Evolutionary conservation across 1,140 invertebrate genomes (phyloP).

Genomic region (Limonius californicus): DNA sequence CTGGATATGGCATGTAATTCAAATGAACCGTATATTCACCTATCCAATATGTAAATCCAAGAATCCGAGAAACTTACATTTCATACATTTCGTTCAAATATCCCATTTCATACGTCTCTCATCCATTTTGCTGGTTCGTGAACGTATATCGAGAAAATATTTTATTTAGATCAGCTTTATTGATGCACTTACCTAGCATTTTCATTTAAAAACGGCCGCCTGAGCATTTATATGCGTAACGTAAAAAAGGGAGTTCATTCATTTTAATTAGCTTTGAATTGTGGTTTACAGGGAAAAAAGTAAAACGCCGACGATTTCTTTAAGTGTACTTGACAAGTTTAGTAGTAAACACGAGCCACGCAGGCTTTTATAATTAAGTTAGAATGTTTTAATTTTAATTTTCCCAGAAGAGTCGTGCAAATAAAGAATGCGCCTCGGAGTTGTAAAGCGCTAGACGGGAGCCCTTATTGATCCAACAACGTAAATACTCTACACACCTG

Average conservation of each 20-base stretch:
- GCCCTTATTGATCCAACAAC: slow-evolving; percentile 5
- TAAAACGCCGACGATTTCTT: background rate
- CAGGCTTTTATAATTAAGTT: slow-evolving; percentile 12
- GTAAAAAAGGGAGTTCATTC: background rate
- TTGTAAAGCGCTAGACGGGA: slow-evolving; percentile 1
- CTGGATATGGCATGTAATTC: slow-evolving; percentile 3
- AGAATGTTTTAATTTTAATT: slow-evolving; percentile 15
- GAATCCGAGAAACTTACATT: slow-evolving; percentile 6
- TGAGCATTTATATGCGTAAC: too few relatives aligned
- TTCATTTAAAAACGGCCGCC: too few relatives aligned
- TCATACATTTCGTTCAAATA: slow-evolving; percentile 11
- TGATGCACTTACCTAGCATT: background rate
- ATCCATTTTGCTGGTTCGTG: background rate
- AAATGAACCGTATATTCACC: slow-evolving; percentile 12
- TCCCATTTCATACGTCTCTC: slow-evolving; percentile 2
- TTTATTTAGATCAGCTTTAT: slow-evolving; percentile 5
- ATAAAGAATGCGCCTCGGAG: slow-evolving; percentile 8
- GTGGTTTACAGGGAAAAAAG: background rate
- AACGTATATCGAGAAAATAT: background rate
- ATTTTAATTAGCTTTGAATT: background rate
- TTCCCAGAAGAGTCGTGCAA: slow-evolving; percentile 14
- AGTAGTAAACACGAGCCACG: slow-evolving; percentile 5
- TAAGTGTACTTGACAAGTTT: slow-evolving; percentile 9
- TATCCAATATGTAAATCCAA: slow-evolving; percentile 8
- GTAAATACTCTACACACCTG: slow-evolving; percentile 10